phyloP scores from a whole-genome alignment of 2,888 invertebrate genomes.

The Pammene aurita region DNA sequence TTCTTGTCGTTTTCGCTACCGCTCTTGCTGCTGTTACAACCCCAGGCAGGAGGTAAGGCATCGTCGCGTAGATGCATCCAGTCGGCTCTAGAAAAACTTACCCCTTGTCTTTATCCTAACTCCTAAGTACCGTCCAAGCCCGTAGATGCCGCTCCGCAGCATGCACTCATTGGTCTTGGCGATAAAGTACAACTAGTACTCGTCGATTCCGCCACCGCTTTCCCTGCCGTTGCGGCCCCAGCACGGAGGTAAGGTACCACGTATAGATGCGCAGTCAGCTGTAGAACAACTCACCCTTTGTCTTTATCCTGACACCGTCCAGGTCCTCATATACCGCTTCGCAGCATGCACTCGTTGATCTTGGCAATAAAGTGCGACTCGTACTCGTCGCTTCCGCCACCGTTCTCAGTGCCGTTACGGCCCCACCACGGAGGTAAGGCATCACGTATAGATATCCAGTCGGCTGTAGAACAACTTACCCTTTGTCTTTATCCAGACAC shows the following conservation, averaged over 20 bases:
- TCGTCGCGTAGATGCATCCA: no score
- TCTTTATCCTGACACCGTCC: slow-evolving; percentile 89
- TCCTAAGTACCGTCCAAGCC: neutral
- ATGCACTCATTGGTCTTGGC: slow-evolving; percentile 4
- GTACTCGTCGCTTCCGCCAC: no score
- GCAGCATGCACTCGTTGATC: slow-evolving; percentile 90
- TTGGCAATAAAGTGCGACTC: no score
- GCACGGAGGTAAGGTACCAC: no score
- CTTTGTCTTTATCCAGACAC: slow-evolving; percentile 88
- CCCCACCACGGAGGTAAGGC: no score
- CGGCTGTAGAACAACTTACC: slow-evolving; percentile 61
- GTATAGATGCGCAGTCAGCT: no score
- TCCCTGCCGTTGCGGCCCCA: no score
- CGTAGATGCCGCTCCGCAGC: slow-evolving; percentile 16
- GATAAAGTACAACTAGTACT: neutral
- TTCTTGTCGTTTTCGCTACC: no score
- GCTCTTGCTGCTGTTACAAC: no score
- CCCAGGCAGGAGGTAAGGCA: no score
- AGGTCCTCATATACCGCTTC: slow-evolving; percentile 89
- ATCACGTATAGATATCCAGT: no score
- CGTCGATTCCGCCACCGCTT: neutral
- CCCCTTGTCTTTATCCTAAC: neutral
- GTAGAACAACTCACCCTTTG: slow-evolving; percentile 77
- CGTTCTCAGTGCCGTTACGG: no score
- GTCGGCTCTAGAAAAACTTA: neutral